Evolutionary conservation across 2,113 vertebrate species (phyloP).

Genomic region (Scophthalmus maximus): DNA sequence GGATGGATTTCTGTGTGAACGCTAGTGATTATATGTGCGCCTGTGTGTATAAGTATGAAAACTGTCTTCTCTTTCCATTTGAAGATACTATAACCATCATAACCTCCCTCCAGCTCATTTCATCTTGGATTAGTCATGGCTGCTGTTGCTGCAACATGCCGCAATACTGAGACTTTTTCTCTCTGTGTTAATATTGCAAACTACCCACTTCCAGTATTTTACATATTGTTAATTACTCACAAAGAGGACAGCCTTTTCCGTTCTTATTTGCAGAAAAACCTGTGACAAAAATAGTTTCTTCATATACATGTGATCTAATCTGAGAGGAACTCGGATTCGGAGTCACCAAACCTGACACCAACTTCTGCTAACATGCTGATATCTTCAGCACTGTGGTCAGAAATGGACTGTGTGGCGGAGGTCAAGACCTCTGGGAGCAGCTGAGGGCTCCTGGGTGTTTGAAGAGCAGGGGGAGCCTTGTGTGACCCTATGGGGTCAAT

Average conservation of each 20-base stretch:
- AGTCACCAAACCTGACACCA: neutral
- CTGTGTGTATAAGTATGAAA: constrained; percentile 25
- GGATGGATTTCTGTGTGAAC: constrained; percentile 23
- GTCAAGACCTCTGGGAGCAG: constrained; percentile 18
- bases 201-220: no score
- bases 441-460: constrained; percentile 14
- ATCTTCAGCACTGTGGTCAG: constrained; percentile 19
- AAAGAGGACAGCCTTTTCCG: neutral
- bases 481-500: constrained; percentile 30
- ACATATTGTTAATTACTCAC: neutral
- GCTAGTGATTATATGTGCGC: constrained; percentile 18
- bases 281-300: neutral
- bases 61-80: constrained; percentile 44
- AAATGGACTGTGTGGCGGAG: neutral
- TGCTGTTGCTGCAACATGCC: constrained; percentile 46
- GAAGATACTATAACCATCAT: constrained; percentile 26
- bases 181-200: neutral
- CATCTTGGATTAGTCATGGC: constrained; percentile 54
- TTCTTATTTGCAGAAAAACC: no score
- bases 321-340: neutral
- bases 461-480: neutral
- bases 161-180: constrained; percentile 15
- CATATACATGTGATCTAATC: neutral
- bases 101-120: constrained; percentile 55
- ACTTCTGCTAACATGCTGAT: neutral